phyloP scores from a whole-genome alignment of 2,113 vertebrate species.

The Megatriorchis doriae region DNA sequence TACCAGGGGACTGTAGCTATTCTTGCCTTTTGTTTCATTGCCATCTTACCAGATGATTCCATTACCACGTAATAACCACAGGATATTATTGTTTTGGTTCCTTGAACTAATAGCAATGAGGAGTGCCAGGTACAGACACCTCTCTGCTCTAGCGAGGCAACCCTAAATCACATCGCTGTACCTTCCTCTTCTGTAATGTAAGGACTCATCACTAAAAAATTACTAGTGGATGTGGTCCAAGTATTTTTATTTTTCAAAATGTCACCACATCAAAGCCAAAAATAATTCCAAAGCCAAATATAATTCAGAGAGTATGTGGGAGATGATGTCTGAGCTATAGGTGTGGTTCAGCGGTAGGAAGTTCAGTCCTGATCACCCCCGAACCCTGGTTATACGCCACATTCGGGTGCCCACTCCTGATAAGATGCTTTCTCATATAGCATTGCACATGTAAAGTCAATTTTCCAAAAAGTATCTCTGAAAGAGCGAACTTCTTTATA shows the following conservation, averaged over 20 bases:
- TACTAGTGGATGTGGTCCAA: not conserved
- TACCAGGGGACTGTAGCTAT: not conserved
- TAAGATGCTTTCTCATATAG: not conserved
- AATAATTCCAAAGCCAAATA: not conserved
- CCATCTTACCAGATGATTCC: not conserved
- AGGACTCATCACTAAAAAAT: not conserved
- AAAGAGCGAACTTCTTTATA: not conserved
- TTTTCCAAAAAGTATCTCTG: not conserved
- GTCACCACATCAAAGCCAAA: not conserved
- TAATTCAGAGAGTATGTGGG: not conserved
- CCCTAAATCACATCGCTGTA: rapidly evolving
- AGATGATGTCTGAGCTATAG: not conserved
- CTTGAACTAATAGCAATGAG: rapidly evolving
- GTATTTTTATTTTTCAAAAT: not conserved
- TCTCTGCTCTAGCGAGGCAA: not conserved
- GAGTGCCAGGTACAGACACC: not conserved
- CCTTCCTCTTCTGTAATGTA: not conserved
- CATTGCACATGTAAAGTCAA: rapidly evolving
- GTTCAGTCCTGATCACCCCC: not conserved
- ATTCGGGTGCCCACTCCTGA: not conserved
- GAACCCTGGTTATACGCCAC: not conserved
- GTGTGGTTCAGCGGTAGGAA: not conserved
- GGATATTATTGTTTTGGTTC: not conserved
- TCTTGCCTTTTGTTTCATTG: not conserved
- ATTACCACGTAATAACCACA: too few relatives aligned